Conservation (phyloP, 1,140 invertebrate genomes). For the Zophobas atratus region DNA sequence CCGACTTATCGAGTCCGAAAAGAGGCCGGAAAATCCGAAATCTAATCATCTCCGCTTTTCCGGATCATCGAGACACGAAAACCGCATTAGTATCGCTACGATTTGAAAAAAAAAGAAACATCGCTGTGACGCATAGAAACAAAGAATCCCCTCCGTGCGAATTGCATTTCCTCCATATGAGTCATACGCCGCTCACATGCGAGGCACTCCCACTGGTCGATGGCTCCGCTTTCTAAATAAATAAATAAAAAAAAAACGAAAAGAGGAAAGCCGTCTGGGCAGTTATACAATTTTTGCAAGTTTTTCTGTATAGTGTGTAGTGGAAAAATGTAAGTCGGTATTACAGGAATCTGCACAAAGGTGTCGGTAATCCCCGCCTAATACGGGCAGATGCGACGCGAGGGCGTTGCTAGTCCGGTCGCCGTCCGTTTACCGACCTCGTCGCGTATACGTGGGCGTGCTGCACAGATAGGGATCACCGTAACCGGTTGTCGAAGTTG, state of each 20-base stretch:
- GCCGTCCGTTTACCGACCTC: background rate
- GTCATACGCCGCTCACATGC: conserved; percentile 13
- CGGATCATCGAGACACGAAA: background rate
- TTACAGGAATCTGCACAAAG: background rate
- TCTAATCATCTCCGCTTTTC: no score
- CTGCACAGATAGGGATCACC: conserved; percentile 3
- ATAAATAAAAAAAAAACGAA: background rate
- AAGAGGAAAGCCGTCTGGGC: background rate
- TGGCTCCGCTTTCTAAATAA: background rate
- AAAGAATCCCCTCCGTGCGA: conserved; percentile 22
- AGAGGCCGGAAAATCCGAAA: no score
- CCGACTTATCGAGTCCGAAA: no score
- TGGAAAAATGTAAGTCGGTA: no score
- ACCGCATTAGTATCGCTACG: background rate
- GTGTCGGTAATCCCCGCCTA: background rate
- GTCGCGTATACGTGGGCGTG: background rate
- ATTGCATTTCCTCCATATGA: conserved; percentile 38
- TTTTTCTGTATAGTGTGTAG: no score
- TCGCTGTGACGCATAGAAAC: conserved; percentile 16
- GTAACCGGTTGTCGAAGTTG: conserved; percentile 5
- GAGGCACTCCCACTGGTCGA: conserved; percentile 31
- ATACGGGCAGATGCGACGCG: background rate
- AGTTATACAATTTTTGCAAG: no score
- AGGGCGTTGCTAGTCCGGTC: background rate
- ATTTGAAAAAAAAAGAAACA: background rate